phyloP scores from a whole-genome alignment of 2,888 invertebrate species.

The Perdita meconis region DNA sequence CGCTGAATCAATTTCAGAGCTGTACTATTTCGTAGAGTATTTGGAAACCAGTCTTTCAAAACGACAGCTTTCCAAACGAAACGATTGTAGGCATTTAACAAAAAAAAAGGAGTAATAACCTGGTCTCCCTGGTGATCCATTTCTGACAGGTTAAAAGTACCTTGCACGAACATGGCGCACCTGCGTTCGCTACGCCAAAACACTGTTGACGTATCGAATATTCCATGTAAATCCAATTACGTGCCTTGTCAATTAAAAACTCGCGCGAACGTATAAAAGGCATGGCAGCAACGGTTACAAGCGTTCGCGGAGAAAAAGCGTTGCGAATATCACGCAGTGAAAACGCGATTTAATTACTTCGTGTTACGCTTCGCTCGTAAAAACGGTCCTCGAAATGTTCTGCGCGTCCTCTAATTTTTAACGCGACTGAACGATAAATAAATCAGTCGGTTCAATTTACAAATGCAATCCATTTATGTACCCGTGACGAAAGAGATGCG shows the following conservation, averaged over 20 bases:
- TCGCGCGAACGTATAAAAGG: conserved; percentile 13
- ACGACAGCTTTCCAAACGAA: neutral
- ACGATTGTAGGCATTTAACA: no score
- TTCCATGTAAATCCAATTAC: conserved; percentile 43
- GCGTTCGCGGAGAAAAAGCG: conserved; percentile 8
- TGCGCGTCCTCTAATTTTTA: neutral
- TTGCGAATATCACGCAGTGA: neutral
- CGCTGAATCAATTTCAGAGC: neutral
- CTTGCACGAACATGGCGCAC: neutral
- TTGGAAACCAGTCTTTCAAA: neutral
- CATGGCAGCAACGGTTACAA: neutral
- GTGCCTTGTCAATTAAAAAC: conserved; percentile 48
- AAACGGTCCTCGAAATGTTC: neutral
- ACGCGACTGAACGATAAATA: conserved; percentile 12
- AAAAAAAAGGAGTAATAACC: conserved; percentile 17
- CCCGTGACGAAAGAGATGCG: neutral
- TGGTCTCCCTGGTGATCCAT: conserved; percentile 4
- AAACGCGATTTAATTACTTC: conserved; percentile 31
- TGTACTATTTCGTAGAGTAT: no score
- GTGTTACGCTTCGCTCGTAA: neutral
- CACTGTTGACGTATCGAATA: conserved; percentile 19
- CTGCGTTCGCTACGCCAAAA: neutral
- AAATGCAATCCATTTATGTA: neutral
- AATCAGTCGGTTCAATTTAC: conserved; percentile 24
- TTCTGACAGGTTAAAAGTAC: conserved; percentile 20